Conservation (phyloP, 2,113 vertebrate species). For the Perca flavescens region DNA sequence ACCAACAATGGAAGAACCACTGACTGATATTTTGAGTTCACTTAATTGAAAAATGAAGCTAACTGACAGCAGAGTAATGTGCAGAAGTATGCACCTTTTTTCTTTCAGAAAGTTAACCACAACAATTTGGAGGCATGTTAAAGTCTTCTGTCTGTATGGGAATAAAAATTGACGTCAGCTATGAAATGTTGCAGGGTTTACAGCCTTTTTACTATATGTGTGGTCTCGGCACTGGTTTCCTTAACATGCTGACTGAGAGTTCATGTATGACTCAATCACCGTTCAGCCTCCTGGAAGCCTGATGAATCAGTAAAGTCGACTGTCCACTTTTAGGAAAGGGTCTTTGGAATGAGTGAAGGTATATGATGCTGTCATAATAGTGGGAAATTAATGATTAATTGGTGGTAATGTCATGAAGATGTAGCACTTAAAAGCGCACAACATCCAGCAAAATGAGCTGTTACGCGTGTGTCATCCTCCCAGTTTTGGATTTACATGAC, state of each 20-base stretch:
- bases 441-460: not conserved
- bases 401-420: not conserved
- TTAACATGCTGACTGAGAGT: slow-evolving; percentile 14
- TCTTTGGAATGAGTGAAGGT: not conserved
- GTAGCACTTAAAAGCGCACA: not conserved
- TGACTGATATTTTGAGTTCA: too few species aligned
- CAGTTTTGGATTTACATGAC: not conserved
- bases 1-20: not conserved
- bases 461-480: not conserved
- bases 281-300: not conserved
- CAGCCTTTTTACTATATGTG: not conserved
- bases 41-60: not conserved
- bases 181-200: not conserved
- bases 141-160: too few species aligned
- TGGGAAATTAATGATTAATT: not conserved
- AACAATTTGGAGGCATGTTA: not conserved
- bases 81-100: not conserved
- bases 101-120: not conserved
- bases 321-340: not conserved
- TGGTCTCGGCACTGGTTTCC: slow-evolving; percentile 16
- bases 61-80: not conserved
- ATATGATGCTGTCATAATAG: not conserved
- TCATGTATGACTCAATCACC: slow-evolving; percentile 31
- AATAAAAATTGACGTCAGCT: not conserved
- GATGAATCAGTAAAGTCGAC: not conserved